Percentiles rank a stretch among this genome's conserved stretches.
phyloP scores from a whole-genome alignment of 2,888 invertebrate species.

The Heliconius ethilla region DNA sequence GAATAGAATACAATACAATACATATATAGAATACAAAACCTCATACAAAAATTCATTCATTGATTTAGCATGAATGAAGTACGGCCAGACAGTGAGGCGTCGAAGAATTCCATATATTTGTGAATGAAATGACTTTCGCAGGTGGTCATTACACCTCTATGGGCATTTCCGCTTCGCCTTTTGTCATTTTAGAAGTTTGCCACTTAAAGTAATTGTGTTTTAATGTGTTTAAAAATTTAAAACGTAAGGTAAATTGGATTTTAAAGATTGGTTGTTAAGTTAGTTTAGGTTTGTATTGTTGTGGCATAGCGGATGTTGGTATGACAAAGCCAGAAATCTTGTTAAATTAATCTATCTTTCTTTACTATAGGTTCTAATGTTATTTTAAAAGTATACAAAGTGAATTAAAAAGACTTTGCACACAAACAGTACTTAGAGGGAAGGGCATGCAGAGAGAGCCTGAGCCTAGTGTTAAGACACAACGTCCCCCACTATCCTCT shows the following conservation, averaged over 20 bases:
- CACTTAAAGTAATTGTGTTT: conserved; percentile 38
- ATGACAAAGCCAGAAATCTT: background rate
- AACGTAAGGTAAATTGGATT: conserved; percentile 11
- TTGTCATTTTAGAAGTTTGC: conserved; percentile 21
- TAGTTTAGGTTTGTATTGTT: background rate
- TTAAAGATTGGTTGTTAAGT: conserved; percentile 6
- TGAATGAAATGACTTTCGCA: conserved; percentile 51
- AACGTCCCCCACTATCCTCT: too few relatives aligned
- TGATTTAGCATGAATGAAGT: conserved; percentile 46
- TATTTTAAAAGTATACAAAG: too few relatives aligned
- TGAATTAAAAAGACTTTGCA: too few relatives aligned
- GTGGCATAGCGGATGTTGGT: background rate
- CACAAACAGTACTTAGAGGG: too few relatives aligned
- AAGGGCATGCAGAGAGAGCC: too few relatives aligned
- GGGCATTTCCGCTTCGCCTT: conserved; percentile 68
- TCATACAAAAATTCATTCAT: conserved; percentile 30
- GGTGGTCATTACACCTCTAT: conserved; percentile 73
- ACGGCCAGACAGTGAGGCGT: conserved; percentile 47
- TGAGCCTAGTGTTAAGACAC: too few relatives aligned
- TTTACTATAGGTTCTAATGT: too few relatives aligned
- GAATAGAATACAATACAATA: conserved; percentile 7
- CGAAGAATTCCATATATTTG: conserved; percentile 32
- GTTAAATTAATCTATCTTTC: background rate
- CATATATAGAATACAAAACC: conserved; percentile 19
- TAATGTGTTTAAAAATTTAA: conserved; percentile 25